phyloP scores from a whole-genome alignment of 2,113 vertebrate genomes.

The Acinonyx jubatus region DNA sequence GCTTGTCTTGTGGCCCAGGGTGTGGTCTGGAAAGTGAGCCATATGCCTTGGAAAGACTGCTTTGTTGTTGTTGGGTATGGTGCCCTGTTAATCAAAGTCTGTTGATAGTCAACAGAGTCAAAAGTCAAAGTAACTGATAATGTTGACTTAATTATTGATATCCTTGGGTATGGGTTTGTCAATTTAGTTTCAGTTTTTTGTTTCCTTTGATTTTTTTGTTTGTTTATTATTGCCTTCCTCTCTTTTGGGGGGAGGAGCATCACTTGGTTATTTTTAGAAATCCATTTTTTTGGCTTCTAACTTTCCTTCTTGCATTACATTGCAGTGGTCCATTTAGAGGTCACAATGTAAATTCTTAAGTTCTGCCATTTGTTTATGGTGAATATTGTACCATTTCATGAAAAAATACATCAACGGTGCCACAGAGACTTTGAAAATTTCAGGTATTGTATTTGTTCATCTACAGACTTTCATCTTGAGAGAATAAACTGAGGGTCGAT shows the following conservation, averaged over 20 bases:
- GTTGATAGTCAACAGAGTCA: too few species aligned
- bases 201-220: not conserved
- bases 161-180: not conserved
- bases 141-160: not conserved
- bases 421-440: too few species aligned
- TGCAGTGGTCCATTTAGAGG: not conserved
- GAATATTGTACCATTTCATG: not conserved
- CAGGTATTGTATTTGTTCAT: too few species aligned
- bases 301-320: not conserved
- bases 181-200: not conserved
- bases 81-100: not conserved
- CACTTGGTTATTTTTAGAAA: not conserved
- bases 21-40: not conserved
- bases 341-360: not conserved
- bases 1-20: not conserved
- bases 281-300: not conserved
- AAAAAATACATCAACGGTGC: not conserved
- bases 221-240: not conserved
- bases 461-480: too few species aligned
- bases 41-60: not conserved
- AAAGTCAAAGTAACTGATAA: not conserved
- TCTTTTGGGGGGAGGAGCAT: not conserved
- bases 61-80: not conserved
- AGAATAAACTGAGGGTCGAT: too few species aligned
- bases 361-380: not conserved